Base-by-base conservation (phyloP, 2,888 invertebrate species). In the Lissocephala sabroskyi region DNA sequence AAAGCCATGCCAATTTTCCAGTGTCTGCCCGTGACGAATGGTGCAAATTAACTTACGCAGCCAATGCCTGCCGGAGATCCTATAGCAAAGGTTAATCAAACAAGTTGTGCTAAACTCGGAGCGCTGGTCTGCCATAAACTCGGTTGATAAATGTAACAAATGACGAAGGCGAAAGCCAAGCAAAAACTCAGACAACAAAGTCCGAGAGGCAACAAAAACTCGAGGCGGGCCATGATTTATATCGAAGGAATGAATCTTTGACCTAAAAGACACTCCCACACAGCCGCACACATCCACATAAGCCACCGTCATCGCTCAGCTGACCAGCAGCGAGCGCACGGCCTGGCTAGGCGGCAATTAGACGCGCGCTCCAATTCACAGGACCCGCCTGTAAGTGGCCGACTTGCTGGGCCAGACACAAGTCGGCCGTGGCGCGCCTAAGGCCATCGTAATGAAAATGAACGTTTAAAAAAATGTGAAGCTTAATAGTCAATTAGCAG, bases 211-310 rank as follows among this genome's bases (percentile, higher is more conserved):
- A n/a, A n/a, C 59, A 42, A 51, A 55, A 52, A 49, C 58, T 57
- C n/a, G n/a, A n/a, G n/a, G n/a, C n/a, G n/a, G n/a, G 33, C 49
- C 53, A 56, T 67, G 65, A 63, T 70, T 70, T 63, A 68, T 70
- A 52, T 55, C 43, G 36, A 40, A 42, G 41, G 47, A 54, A 57
- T 48, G 36, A 44, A 52, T 42, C 41, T 46, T 46, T 40, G 16
- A 45, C 13, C 30, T 32, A 30, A 32, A 11, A 29, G 13, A 33
- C 42, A 39, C 49, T 39, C 10, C 10, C 42, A 37, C 39, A 40
- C 43, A 43, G 35, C 43, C 13, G 23, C 18, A 28, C 13, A 33
- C 18, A 40, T 33, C 14, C 33, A 23, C 19, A 13, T 35, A 35
- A 41, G 35, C 28, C 23, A 28, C n/a, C 49, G 56, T 40, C 45